A percentile compares a stretch with the other conserved stretches of the same genome.
phyloP scores from a whole-genome alignment of 2,888 invertebrate genomes.

The Parnassius orleans region DNA sequence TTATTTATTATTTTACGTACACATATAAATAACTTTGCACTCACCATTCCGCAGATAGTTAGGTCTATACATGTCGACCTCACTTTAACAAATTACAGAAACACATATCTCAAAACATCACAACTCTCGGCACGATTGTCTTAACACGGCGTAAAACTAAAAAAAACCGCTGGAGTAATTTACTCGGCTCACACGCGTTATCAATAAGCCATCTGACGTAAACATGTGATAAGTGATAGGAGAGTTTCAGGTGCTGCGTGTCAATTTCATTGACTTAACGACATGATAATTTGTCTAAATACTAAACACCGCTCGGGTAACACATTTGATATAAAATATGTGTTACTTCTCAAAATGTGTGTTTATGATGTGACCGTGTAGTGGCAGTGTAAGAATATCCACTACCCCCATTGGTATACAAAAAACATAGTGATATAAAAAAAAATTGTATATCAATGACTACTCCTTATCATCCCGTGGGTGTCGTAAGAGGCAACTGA shows the following conservation, averaged over 20 bases:
- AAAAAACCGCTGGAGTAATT: slow-evolving; percentile 38
- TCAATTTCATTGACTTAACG: slow-evolving; percentile 35
- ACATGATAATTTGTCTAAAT: slow-evolving; percentile 18
- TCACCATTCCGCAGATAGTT: slow-evolving; percentile 50
- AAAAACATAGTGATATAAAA: too few relatives aligned
- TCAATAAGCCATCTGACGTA: slow-evolving; percentile 56
- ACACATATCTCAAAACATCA: slow-evolving; percentile 45
- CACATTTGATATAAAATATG: neutral
- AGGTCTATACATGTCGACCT: slow-evolving; percentile 49
- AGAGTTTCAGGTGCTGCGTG: slow-evolving; percentile 33
- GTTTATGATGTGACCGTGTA: too few relatives aligned
- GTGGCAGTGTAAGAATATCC: too few relatives aligned
- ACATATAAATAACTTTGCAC: slow-evolving; percentile 26
- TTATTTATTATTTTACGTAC: neutral
- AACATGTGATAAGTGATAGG: slow-evolving; percentile 45
- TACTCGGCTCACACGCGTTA: slow-evolving; percentile 41
- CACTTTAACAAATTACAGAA: slow-evolving; percentile 29
- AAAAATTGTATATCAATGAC: too few relatives aligned
- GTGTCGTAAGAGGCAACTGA: too few relatives aligned
- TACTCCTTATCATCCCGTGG: too few relatives aligned
- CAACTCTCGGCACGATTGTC: slow-evolving; percentile 45
- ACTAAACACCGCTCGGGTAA: neutral
- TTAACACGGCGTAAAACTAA: slow-evolving; percentile 47
- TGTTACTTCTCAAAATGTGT: too few relatives aligned
- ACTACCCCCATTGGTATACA: too few relatives aligned